phyloP scores from a whole-genome alignment of 2,113 vertebrate genomes.

The Zingel zingel region DNA sequence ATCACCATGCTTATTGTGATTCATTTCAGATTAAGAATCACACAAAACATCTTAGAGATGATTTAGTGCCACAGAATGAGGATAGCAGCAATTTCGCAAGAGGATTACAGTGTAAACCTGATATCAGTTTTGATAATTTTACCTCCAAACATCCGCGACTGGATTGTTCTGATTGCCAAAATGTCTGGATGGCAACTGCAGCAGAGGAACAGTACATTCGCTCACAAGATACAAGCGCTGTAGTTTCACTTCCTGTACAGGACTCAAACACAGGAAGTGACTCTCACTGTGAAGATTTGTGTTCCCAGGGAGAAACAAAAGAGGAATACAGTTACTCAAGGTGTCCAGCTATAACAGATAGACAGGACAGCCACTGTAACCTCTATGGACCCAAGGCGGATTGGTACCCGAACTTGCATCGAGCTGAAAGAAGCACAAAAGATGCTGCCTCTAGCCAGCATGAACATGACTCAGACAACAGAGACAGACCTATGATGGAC shows the following conservation, averaged over 20 bases:
- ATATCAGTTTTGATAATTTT: conserved; percentile 13
- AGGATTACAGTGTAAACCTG: conserved; percentile 2
- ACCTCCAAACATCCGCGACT: conserved; percentile 18
- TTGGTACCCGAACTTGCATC: background rate
- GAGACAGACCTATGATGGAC: background rate
- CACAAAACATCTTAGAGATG: background rate
- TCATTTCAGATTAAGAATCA: conserved; percentile 19
- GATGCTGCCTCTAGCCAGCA: background rate
- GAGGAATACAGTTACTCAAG: conserved; percentile 30
- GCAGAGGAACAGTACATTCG: background rate
- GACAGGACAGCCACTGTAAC: background rate
- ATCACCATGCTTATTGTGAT: conserved; percentile 16
- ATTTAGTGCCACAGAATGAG: background rate
- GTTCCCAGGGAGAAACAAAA: conserved; percentile 26
- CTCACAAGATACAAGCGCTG: background rate
- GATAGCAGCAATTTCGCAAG: background rate
- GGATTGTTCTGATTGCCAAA: conserved; percentile 7
- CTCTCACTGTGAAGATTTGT: background rate
- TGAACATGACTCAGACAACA: conserved; percentile 2
- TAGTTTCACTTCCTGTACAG: conserved; percentile 15
- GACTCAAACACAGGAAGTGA: conserved; percentile 17
- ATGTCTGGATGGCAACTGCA: background rate
- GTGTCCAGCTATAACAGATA: conserved; percentile 1
- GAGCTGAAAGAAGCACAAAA: conserved; percentile 14
- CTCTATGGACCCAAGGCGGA: background rate